Percentiles rank a stretch among this genome's conserved stretches.
Conservation (phyloP, 2,113 vertebrate genomes). For the Pterocles orientalis region DNA sequence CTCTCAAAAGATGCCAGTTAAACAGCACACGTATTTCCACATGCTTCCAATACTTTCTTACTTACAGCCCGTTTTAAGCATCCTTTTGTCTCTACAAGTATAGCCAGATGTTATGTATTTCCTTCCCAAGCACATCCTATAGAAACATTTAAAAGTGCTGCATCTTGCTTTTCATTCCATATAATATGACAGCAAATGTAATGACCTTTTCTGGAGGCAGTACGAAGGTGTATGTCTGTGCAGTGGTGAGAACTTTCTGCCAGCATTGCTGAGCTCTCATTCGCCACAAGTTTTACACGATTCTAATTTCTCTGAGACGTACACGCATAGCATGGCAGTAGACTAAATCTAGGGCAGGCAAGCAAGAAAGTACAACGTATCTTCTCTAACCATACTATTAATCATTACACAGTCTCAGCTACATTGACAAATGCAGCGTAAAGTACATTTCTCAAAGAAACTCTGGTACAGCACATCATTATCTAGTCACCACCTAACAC, state of each 20-base stretch:
- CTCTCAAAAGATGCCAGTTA: background rate
- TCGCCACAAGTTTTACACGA: background rate
- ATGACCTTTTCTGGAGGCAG: background rate
- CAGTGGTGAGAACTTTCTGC: background rate
- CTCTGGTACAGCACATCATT: background rate
- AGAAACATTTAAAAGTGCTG: background rate
- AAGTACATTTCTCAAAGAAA: constrained; percentile 15
- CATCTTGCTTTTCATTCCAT: background rate
- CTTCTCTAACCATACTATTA: background rate
- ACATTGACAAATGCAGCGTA: background rate
- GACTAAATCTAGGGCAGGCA: constrained; percentile 19
- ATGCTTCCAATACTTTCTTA: background rate
- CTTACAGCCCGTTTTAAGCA: background rate
- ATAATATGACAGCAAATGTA: background rate
- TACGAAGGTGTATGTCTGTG: background rate
- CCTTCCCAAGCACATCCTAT: background rate
- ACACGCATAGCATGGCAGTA: background rate
- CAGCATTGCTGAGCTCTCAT: background rate
- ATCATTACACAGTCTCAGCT: background rate
- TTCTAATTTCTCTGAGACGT: background rate
- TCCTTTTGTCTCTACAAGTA: background rate
- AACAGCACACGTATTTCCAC: background rate
- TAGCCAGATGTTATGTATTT: background rate
- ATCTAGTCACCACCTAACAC: background rate
- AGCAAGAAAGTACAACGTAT: constrained; percentile 10